A percentile compares a stretch with the other conserved stretches of the same genome.
Conservation (phyloP, 2,888 invertebrate species). For the Gonocerus acuteangulatus region DNA sequence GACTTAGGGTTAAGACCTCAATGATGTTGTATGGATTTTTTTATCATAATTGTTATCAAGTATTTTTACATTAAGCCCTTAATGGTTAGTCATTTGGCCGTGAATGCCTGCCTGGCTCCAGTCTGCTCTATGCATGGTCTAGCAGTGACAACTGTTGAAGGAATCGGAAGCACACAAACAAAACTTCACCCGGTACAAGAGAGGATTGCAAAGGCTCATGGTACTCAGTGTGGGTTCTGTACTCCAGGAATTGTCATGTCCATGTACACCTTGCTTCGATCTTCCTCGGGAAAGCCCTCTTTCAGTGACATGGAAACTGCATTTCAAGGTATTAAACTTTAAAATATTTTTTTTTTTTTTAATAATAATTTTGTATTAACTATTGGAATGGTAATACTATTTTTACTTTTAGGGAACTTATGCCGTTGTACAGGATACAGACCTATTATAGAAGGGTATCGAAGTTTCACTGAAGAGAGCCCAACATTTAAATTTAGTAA, state of each 20-base stretch:
- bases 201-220: constrained; percentile 78
- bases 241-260: constrained; percentile 97
- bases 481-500: constrained; percentile 38
- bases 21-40: no score
- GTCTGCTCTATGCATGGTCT: constrained; percentile 78
- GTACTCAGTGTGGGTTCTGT: constrained; percentile 92
- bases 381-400: not conserved
- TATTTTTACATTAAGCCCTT: not conserved
- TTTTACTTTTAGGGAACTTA: constrained; percentile 50
- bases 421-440: constrained; percentile 93
- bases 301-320: constrained; percentile 70
- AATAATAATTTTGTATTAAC: not conserved
- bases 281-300: constrained; percentile 56
- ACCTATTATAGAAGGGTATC: constrained; percentile 84
- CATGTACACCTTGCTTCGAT: constrained; percentile 80
- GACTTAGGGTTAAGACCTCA: no score
- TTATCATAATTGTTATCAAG: no score
- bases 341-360: not conserved
- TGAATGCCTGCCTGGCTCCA: constrained; percentile 85
- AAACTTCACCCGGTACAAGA: constrained; percentile 81
- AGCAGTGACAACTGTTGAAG: constrained; percentile 88
- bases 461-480: constrained; percentile 67
- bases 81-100: constrained; percentile 60
- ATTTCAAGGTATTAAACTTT: constrained; percentile 59
- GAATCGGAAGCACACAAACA: constrained; percentile 73